Conservation (phyloP, 2,888 invertebrate species). For the Congeria kusceri region DNA sequence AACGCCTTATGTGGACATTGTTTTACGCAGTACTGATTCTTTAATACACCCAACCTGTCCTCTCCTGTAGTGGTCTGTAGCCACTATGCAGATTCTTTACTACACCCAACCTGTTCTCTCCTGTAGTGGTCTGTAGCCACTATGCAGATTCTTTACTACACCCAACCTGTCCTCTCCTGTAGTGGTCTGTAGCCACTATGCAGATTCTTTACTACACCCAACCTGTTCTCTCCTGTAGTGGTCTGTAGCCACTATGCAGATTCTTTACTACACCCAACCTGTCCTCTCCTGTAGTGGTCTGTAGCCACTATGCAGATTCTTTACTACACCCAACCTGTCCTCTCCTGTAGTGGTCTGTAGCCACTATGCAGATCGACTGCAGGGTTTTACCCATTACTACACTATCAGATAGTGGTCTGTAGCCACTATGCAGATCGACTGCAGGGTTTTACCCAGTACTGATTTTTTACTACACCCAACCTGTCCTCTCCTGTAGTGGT, state of each 20-base stretch:
- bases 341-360: constrained; percentile 91
- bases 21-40: no score
- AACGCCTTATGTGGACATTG: no score
- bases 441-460: constrained; percentile 86
- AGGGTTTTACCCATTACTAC: constrained; percentile 97
- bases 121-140: no score
- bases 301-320: constrained; percentile 93
- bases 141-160: no score
- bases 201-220: constrained; percentile 99
- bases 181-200: no score
- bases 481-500: constrained; percentile 87
- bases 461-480: no score
- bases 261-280: constrained; percentile 96
- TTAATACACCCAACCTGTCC: no score
- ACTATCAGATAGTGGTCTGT: constrained; percentile 97
- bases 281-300: constrained; percentile 91
- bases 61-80: no score
- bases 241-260: constrained; percentile 93
- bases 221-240: constrained; percentile 90
- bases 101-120: no score
- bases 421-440: constrained; percentile 95
- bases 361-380: constrained; percentile 96
- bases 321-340: constrained; percentile 94
- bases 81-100: no score
- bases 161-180: no score